These are phyloP conservation scores for Ictidomys tridecemlineatus DNA, from an alignment of 2,113 vertebrate genomes.

Conservation along the genomic window DNA sequence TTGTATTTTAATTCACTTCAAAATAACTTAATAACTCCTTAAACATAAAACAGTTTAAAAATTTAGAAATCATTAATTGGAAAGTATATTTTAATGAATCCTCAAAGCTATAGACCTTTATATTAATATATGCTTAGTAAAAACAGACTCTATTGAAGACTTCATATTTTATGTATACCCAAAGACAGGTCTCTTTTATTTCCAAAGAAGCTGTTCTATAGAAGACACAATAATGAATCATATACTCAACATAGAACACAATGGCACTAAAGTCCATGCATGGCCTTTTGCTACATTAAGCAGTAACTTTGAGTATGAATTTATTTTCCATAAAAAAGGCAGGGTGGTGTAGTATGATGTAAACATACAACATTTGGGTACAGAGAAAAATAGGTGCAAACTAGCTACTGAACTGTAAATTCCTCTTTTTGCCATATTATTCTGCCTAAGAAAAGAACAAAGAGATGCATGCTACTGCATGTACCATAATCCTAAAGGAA, in stretches of 20 bases:
- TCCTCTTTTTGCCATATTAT: background rate
- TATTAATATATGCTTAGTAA: background rate
- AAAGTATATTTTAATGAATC: conserved; percentile 32
- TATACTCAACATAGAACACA: background rate
- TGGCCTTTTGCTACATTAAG: conserved; percentile 24
- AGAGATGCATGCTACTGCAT: background rate
- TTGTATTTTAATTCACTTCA: background rate
- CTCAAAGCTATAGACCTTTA: background rate
- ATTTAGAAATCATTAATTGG: background rate
- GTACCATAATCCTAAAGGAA: conserved; percentile 43
- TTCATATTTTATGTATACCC: conserved; percentile 7
- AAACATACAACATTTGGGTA: background rate
- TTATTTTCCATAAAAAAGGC: conserved; percentile 9
- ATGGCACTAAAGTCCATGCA: background rate
- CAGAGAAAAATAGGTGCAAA: background rate
- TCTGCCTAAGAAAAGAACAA: background rate
- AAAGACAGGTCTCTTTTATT: background rate
- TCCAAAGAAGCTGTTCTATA: background rate
- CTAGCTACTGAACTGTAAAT: background rate
- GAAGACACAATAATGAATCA: background rate
- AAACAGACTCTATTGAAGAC: background rate
- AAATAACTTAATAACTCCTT: conserved; percentile 6
- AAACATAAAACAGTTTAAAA: background rate
- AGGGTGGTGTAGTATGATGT: background rate
- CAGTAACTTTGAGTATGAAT: background rate